Evolutionary conservation across 2,113 vertebrate species (phyloP), one percentile per base, ranked within the genome.

Genomic region (Corydoras maculifer): DNA sequence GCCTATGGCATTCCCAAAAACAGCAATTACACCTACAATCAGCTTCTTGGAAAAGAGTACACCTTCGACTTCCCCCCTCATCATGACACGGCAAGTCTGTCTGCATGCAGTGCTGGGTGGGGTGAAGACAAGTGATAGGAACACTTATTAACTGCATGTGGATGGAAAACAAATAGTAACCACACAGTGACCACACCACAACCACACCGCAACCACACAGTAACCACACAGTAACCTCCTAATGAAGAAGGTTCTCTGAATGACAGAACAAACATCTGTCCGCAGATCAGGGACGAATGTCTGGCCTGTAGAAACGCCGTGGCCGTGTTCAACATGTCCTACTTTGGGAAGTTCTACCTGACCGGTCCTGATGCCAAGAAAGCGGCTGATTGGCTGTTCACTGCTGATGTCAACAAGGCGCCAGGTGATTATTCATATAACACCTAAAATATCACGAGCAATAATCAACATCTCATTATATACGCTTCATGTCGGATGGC

Each of bases 331-430:
- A 75, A 98, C 89, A 98, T 99, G 97, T 99, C 95, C 76, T 98
- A 98, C 87, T 99, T 99, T 5, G 96, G 96, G 50, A 99, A 99
- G 80, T 98, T 99, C 86, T 98, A 95, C 87, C 90, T 99, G 80
- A 84, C 92, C 3, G 97, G 97, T 13, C 87, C 85, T 0, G 97
- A 98, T 4, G 95, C 97, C 12, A 91, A 87, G 13, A 90, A 91
- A 78, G 96, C 94, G 0, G 94, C 92, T 0, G 84, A 98, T 88
- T 99, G 97, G 97, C 88, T 98, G 25, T 99, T 98, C 70, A 92
- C 92, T 0, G 95, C 95, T 0, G 91, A 97, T 4, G 88, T 97
- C 84, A 89, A 86, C 87, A 94, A 94, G 74, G 88, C 88, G 0
- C 90, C 93, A 88, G 96, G 96, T 98, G 87, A 55, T 10, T 77